Conservation (phyloP, 2,113 vertebrate genomes). For the Pedionomus torquatus region DNA sequence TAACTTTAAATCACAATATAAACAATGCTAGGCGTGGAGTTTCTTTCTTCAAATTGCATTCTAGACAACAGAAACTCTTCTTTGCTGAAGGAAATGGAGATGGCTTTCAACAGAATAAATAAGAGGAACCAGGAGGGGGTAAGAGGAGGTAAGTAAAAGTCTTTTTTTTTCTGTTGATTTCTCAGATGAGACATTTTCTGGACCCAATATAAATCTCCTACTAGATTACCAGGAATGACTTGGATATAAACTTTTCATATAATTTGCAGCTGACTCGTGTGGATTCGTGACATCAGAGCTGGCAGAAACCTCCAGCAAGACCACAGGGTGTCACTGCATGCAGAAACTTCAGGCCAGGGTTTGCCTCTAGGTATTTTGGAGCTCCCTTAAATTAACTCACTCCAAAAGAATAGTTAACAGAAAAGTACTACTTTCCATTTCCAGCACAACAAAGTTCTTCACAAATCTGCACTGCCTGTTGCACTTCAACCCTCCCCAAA, state of each 20-base stretch:
- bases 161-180: not conserved
- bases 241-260: not conserved
- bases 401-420: not conserved
- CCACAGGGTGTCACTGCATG: not conserved
- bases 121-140: not conserved
- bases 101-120: not conserved
- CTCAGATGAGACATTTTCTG: not conserved
- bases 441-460: not conserved
- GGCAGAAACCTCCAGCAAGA: not conserved
- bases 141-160: not conserved
- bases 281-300: not conserved
- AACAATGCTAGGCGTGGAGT: not conserved
- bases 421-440: not conserved
- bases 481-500: fast-evolving
- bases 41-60: not conserved
- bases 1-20: not conserved
- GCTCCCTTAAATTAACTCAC: not conserved
- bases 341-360: not conserved
- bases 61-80: not conserved
- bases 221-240: not conserved
- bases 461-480: not conserved
- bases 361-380: not conserved
- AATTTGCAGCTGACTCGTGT: not conserved
- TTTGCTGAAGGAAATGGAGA: not conserved
- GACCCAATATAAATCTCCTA: not conserved